phyloP scores from a whole-genome alignment of 2,113 vertebrate genomes.

The Todiramphus saurophagus region DNA sequence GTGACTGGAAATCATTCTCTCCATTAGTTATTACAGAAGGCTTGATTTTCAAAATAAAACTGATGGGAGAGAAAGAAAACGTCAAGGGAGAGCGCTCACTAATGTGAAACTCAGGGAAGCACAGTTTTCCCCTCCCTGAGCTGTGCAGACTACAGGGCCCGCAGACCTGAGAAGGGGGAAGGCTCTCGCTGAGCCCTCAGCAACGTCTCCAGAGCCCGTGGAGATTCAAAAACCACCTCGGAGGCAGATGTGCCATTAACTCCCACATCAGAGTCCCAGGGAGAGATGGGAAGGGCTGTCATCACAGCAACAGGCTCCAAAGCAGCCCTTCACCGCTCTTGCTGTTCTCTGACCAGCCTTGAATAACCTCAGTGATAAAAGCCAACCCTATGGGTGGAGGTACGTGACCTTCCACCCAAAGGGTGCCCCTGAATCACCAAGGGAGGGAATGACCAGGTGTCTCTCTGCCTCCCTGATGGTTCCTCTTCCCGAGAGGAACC shows the following conservation, averaged over 20 bases:
- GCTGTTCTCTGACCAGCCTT: neutral
- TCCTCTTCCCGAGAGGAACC: no score
- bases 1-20: neutral
- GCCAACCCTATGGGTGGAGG: neutral
- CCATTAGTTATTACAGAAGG: neutral
- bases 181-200: neutral
- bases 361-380: rapidly evolving
- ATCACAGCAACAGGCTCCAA: neutral
- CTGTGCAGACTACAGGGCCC: neutral
- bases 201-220: neutral
- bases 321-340: neutral
- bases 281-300: neutral
- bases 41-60: neutral
- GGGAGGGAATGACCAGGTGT: neutral
- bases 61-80: neutral
- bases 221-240: neutral
- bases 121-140: neutral
- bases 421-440: neutral
- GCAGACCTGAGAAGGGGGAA: neutral
- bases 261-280: neutral
- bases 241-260: neutral
- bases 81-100: neutral
- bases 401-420: rapidly evolving
- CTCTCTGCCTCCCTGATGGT: neutral
- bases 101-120: neutral